These are phyloP conservation scores for Aptenodytes patagonicus DNA, from an alignment of 2,113 vertebrate species.

Conservation along the genomic window DNA sequence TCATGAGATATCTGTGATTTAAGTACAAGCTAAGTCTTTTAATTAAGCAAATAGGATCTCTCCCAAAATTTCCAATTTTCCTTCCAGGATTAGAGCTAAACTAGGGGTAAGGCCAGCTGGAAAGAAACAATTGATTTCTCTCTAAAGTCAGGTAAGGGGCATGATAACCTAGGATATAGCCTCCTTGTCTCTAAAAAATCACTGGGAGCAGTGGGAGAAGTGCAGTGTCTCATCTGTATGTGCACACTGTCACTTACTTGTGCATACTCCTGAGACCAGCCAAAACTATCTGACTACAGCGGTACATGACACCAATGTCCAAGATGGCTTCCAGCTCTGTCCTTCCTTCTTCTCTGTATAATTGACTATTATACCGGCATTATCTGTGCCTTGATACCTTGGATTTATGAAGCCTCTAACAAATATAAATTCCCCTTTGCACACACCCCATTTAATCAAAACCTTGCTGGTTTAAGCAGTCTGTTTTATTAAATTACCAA, in stretches of 20 bases:
- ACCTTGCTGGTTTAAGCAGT: conserved; percentile 66
- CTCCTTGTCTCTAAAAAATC: background rate
- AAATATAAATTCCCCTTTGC: conserved; percentile 55
- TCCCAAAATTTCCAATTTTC: background rate
- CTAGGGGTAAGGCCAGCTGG: background rate
- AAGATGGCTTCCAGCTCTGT: background rate
- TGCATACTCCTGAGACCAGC: background rate
- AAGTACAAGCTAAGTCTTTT: background rate
- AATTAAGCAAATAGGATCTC: background rate
- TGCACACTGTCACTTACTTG: accelerated
- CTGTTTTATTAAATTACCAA: conserved; percentile 70
- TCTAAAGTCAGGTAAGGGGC: background rate
- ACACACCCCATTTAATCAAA: conserved; percentile 66
- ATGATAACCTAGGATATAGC: too few relatives aligned
- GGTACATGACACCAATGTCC: background rate
- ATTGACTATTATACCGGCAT: background rate
- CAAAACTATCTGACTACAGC: background rate
- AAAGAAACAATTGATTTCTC: background rate
- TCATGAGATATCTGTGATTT: background rate
- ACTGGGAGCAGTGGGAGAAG: background rate
- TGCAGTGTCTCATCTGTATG: background rate
- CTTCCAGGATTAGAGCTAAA: background rate
- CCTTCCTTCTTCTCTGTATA: background rate
- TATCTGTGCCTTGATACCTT: conserved; percentile 11
- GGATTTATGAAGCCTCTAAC: conserved; percentile 17